Base-by-base conservation (phyloP, 2,113 vertebrate genomes). In the Scartelaos histophorus region DNA sequence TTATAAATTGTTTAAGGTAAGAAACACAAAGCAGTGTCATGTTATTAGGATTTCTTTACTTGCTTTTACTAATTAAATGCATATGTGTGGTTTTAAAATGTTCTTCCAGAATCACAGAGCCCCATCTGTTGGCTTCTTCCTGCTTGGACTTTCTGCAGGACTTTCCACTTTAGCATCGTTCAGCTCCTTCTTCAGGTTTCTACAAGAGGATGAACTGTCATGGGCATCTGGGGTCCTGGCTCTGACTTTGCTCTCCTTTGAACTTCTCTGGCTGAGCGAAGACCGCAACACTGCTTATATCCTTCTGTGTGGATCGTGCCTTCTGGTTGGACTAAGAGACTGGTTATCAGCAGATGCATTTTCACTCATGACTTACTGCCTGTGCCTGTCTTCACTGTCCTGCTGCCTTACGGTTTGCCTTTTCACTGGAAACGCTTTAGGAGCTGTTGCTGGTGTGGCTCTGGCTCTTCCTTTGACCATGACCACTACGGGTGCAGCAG, bases 191-290 rank as follows among this genome's bases (percentile, higher is more conserved):
- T 47, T 90, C 21, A 38, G 9, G 0, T 80, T 75, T 15, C 12
- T 92, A 21, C 90, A 83, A 82, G 83, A 66, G 6, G 90, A 66
- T 6, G 90, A 94, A 24, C 73, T 84, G 45, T 83, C 90, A 73
- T 93, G 90, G 92, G 89, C 85, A 0, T 68, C 75, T 0, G 86
- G 90, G 66, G 78, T 90, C 22, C 76, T 94, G 54, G 87, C 89
- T 46, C 89, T 93, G 0, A 83, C 78, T 0, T 77, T 94, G 65
- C 79, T 91, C 15, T 85, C 92, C 24, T 94, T 92, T 19, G 91
- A 91, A 51, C 91, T 92, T 69, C 84, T 94, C 51, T 94, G 93
- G 91, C 86, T 94, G 57, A 94, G 94, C 21, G 82, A 92, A 25
- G 94, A 94, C 75, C 83, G 24, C 75, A 85, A 81, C 84, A 94